Evolutionary conservation across 1,140 invertebrate species (phyloP).

Genomic region (Habropoda laboriosa): DNA sequence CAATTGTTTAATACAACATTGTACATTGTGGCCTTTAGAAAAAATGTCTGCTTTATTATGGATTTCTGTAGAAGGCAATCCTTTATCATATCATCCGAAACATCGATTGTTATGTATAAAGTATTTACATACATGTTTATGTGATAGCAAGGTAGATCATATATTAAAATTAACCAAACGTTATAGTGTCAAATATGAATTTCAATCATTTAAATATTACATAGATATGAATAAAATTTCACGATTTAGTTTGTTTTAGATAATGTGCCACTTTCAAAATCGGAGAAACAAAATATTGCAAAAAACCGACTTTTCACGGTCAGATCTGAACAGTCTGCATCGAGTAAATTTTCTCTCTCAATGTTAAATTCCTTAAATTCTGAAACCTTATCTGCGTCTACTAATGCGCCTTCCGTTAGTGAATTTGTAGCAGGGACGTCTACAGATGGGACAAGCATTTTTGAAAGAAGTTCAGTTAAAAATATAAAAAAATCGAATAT

Average conservation of each 20-base stretch:
- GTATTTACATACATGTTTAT: conserved; percentile 83
- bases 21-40: conserved; percentile 82
- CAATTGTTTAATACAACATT: conserved; percentile 85
- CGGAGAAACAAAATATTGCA: conserved; percentile 79
- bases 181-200: not conserved
- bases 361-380: conserved; percentile 60
- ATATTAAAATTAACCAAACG: not conserved
- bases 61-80: conserved; percentile 84
- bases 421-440: conserved; percentile 25
- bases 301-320: conserved; percentile 72
- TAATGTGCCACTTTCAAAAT: conserved; percentile 80
- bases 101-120: conserved; percentile 83
- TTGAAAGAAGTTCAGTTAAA: conserved; percentile 47
- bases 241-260: conserved; percentile 83
- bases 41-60: conserved; percentile 82
- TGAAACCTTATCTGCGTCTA: conserved; percentile 27
- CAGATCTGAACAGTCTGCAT: conserved; percentile 55
- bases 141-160: conserved; percentile 79
- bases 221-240: conserved; percentile 32
- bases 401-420: not conserved
- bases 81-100: conserved; percentile 83
- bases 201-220: not conserved
- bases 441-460: conserved; percentile 46
- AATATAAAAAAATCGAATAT: conserved; percentile 66
- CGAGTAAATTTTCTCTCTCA: conserved; percentile 52